A percentile compares a stretch with the other conserved stretches of the same genome.
These are phyloP conservation scores for Palaemon carinicauda DNA, from an alignment of 1,140 invertebrate genomes.

Conservation along the genomic window DNA sequence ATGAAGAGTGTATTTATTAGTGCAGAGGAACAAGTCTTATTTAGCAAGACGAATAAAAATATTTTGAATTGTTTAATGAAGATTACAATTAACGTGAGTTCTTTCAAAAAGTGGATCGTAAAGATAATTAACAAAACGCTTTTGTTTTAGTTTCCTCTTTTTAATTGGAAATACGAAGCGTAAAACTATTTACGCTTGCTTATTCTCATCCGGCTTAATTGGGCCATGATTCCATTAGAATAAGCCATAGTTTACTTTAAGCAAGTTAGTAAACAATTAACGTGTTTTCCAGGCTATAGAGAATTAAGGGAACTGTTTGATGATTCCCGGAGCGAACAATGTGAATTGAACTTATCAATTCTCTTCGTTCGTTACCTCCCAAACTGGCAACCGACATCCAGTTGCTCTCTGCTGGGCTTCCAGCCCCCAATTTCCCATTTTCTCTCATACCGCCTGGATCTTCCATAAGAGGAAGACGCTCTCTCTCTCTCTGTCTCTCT, in stretches of 20 bases:
- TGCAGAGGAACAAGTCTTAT: too few species aligned
- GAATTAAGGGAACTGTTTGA: neutral
- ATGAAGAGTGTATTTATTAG: too few species aligned
- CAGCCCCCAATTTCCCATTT: constrained; percentile 31
- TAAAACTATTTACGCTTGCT: too few species aligned
- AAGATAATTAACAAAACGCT: too few species aligned
- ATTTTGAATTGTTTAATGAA: too few species aligned
- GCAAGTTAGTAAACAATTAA: constrained; percentile 12
- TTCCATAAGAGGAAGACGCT: constrained; percentile 12
- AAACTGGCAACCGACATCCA: constrained; percentile 15
- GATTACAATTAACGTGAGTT: too few species aligned
- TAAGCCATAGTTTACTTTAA: neutral
- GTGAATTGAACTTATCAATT: constrained; percentile 10
- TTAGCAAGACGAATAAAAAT: too few species aligned
- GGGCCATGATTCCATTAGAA: too few species aligned
- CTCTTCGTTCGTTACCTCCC: constrained; percentile 27
- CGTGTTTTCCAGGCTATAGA: constrained; percentile 13
- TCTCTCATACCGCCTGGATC: constrained; percentile 36
- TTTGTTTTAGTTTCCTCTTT: too few species aligned
- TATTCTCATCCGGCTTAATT: too few species aligned
- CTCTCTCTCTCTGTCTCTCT: neutral
- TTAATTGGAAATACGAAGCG: too few species aligned
- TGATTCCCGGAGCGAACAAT: neutral
- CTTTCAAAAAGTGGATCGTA: too few species aligned
- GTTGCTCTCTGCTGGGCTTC: neutral